Evolutionary conservation across 2,113 vertebrate species (phyloP).

Genomic region (Tetrao urogallus): DNA sequence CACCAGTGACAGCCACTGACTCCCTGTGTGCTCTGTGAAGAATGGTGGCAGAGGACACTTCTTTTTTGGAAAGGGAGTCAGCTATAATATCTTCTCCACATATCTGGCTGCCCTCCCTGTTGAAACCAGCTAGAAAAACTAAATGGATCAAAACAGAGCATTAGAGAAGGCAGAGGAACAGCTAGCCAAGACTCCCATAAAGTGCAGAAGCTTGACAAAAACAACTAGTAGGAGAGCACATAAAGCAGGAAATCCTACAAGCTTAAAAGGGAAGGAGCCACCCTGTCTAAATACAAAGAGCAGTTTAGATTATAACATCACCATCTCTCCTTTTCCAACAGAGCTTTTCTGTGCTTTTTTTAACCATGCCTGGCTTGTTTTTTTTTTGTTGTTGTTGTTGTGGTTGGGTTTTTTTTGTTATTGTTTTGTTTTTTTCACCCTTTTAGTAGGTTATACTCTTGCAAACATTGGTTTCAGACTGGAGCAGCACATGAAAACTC

Average conservation of each 20-base stretch:
- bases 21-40: background rate
- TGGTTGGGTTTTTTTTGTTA: background rate
- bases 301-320: constrained; percentile 28
- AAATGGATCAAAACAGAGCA: background rate
- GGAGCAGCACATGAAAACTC: background rate
- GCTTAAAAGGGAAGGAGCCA: constrained; percentile 56
- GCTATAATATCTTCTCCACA: background rate
- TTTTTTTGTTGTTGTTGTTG: background rate
- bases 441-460: background rate
- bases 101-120: background rate
- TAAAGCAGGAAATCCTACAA: constrained; percentile 60
- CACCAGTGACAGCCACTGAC: background rate
- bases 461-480: background rate
- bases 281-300: constrained; percentile 61
- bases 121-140: constrained; percentile 1
- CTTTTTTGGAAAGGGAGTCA: background rate
- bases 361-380: background rate
- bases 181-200: background rate
- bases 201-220: constrained; percentile 2
- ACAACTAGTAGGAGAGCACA: background rate
- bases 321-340: background rate
- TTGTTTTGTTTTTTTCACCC: no score
- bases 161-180: background rate
- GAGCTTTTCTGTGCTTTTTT: background rate
- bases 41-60: background rate